Evolutionary conservation across 1,140 invertebrate species (phyloP).

Genomic region (Dendrolimus punctatus): DNA sequence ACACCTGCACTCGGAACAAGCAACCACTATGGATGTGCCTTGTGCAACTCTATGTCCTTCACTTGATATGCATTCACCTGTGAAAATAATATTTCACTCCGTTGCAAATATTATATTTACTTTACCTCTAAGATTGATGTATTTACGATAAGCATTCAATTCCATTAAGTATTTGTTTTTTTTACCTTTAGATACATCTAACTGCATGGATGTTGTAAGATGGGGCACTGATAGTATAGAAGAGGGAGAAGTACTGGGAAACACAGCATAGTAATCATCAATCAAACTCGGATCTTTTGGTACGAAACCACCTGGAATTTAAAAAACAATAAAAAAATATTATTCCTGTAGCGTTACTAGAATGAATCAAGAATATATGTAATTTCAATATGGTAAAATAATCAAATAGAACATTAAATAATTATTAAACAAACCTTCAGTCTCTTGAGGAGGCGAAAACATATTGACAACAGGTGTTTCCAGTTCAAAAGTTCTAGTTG

Average conservation of each 20-base stretch:
- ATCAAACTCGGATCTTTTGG: constrained; percentile 76
- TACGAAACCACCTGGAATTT: constrained; percentile 75
- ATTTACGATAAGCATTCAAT: background rate
- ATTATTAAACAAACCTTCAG: constrained; percentile 72
- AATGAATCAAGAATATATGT: too few relatives aligned
- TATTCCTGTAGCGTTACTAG: too few relatives aligned
- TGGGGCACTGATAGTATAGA: constrained; percentile 35
- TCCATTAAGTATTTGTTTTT: constrained; percentile 5
- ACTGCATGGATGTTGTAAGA: constrained; percentile 57
- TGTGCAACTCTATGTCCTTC: constrained; percentile 37
- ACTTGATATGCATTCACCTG: constrained; percentile 36
- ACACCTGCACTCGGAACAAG: constrained; percentile 44
- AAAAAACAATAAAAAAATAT: background rate
- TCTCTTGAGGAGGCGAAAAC: constrained; percentile 78
- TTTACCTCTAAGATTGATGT: too few relatives aligned
- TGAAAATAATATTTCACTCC: constrained; percentile 5
- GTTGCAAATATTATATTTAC: too few relatives aligned
- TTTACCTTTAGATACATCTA: constrained; percentile 45
- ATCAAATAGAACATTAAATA: background rate
- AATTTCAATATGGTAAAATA: background rate
- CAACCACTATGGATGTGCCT: constrained; percentile 33
- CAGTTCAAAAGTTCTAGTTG: constrained; percentile 24
- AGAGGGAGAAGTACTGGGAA: constrained; percentile 51
- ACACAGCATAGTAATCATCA: constrained; percentile 73
- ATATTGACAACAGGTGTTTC: constrained; percentile 52